Conservation (phyloP, 2,888 invertebrate species). For the Apodemia hepburni region DNA sequence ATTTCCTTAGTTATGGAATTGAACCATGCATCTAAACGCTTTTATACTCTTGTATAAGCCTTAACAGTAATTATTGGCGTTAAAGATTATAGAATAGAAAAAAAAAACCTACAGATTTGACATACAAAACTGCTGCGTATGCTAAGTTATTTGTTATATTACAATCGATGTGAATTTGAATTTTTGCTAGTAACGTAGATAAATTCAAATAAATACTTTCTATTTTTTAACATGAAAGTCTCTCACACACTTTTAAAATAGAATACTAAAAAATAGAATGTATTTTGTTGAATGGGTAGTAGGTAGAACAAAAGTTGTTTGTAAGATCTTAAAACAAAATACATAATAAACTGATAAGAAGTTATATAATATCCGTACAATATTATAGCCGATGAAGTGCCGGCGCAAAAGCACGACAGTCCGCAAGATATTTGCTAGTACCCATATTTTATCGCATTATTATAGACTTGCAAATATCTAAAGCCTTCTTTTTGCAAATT, state of each 20-base stretch:
- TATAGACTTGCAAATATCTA: not conserved
- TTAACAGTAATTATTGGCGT: constrained; percentile 1
- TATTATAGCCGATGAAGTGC: not conserved
- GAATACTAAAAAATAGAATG: not conserved
- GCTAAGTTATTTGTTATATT: not conserved
- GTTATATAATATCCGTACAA: not conserved
- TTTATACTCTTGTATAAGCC: not conserved
- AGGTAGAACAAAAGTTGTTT: not conserved
- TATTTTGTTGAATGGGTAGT: not conserved
- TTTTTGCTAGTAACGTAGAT: not conserved
- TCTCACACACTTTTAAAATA: not conserved
- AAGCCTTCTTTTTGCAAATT: not conserved
- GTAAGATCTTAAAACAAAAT: not conserved
- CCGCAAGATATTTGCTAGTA: not conserved
- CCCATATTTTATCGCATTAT: not conserved
- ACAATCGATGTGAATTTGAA: not conserved
- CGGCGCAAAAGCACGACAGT: not conserved
- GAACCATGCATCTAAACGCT: not conserved
- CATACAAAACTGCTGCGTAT: not conserved
- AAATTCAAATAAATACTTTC: not conserved
- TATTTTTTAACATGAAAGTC: not conserved
- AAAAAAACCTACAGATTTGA: not conserved
- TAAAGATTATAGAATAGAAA: not conserved
- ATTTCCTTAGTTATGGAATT: constrained; percentile 5
- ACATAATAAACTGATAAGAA: not conserved